Conservation (phyloP, 1,140 invertebrate genomes). For the Drosophila murphyi region DNA sequence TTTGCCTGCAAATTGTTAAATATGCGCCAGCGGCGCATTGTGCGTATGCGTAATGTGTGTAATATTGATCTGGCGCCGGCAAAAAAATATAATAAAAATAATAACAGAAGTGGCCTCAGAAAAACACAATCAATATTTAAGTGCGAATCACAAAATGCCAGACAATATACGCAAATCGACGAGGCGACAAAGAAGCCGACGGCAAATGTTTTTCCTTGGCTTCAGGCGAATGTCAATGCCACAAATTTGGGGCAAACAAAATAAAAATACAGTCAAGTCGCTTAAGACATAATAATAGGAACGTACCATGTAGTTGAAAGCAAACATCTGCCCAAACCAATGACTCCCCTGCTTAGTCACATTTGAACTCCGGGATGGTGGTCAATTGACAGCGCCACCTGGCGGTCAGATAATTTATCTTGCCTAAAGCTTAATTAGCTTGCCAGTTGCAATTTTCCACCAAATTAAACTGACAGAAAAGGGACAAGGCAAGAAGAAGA, state of each 20-base stretch:
- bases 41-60: conserved; percentile 29
- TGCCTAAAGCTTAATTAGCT: conserved; percentile 66
- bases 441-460: conserved; percentile 67
- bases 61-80: conserved; percentile 16
- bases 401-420: conserved; percentile 65
- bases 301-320: not conserved
- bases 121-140: conserved; percentile 29
- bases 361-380: conserved; percentile 33
- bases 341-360: not conserved
- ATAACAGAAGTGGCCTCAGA: conserved; percentile 33
- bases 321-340: not conserved
- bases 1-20: conserved; percentile 11
- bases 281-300: conserved; percentile 50
- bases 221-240: conserved; percentile 80
- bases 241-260: conserved; percentile 65
- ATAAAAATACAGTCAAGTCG: conserved; percentile 38
- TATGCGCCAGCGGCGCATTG: not conserved
- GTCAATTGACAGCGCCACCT: conserved; percentile 55
- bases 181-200: conserved; percentile 66
- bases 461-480: conserved; percentile 68
- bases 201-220: conserved; percentile 77
- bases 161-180: conserved; percentile 39
- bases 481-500: conserved; percentile 16
- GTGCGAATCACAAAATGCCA: conserved; percentile 50
- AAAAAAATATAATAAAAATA: conserved; percentile 9